Conservation (phyloP, 2,113 vertebrate species). For the Nothocercus julius region DNA sequence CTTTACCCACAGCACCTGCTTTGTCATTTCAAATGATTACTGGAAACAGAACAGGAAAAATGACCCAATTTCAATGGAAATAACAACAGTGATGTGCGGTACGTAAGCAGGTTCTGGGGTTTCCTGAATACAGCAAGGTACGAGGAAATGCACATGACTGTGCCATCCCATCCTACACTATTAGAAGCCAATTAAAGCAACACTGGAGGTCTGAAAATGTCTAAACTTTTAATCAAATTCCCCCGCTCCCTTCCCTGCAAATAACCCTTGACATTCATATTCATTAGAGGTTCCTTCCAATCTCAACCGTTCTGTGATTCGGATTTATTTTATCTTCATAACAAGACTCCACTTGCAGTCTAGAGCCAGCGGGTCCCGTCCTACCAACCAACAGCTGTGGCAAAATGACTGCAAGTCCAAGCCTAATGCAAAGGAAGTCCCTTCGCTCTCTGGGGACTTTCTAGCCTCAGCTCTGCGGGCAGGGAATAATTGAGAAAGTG, state of each 20-base stretch:
- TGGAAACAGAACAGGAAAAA: constrained; percentile 54
- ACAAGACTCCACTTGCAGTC: neutral
- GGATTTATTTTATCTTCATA: neutral
- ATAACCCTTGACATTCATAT: neutral
- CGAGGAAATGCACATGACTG: constrained; percentile 6
- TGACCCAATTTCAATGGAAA: constrained; percentile 64
- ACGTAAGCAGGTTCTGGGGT: constrained; percentile 43
- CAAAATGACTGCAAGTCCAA: neutral
- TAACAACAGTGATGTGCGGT: neutral
- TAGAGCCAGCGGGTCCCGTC: too few species aligned
- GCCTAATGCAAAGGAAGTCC: neutral
- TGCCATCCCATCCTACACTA: neutral
- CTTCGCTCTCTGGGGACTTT: too few species aligned
- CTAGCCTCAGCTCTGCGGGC: neutral
- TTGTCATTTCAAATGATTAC: constrained; percentile 62
- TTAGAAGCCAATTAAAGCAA: neutral
- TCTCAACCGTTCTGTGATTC: too few species aligned
- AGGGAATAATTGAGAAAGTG: neutral
- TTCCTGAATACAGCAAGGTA: constrained; percentile 55
- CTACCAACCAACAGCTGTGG: too few species aligned
- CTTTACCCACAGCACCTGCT: constrained; percentile 45
- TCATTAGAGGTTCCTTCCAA: neutral
- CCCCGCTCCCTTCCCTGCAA: neutral
- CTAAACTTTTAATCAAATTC: neutral
- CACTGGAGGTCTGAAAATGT: constrained; percentile 13